Conservation (phyloP, 2,888 invertebrate species). For the Helobdella robusta region DNA sequence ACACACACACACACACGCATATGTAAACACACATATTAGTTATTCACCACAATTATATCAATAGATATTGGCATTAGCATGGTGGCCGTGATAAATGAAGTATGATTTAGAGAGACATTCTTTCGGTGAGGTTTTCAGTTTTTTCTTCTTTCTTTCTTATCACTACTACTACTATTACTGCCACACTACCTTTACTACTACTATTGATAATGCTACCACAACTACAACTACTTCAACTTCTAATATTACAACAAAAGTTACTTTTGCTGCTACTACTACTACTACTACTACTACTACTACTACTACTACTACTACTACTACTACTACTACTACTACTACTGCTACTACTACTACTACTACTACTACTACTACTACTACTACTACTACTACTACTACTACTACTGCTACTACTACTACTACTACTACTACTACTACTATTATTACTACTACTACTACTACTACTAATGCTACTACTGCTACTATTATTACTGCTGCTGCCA, state of each 20-base stretch:
- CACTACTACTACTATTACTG: background rate
- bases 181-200: constrained; percentile 3
- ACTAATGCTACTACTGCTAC: too few relatives aligned
- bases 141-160: background rate
- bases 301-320: constrained; percentile 16
- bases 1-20: background rate
- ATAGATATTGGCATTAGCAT: too few relatives aligned
- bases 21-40: constrained; percentile 15
- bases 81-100: too few relatives aligned
- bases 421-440: constrained; percentile 15
- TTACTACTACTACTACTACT: constrained; percentile 14
- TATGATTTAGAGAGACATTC: too few relatives aligned
- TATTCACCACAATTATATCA: too few relatives aligned
- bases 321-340: constrained; percentile 16
- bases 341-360: constrained; percentile 15
- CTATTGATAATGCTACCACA: constrained; percentile 8
- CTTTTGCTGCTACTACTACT: constrained; percentile 10
- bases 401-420: constrained; percentile 15
- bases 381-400: constrained; percentile 16
- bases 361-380: constrained; percentile 16
- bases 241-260: constrained; percentile 2
- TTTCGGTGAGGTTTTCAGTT: too few relatives aligned
- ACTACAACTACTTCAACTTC: constrained; percentile 10
- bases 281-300: constrained; percentile 16
- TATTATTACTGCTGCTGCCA: too few relatives aligned